Conservation (phyloP, 2,888 invertebrate genomes). For the Agrilus mali region DNA sequence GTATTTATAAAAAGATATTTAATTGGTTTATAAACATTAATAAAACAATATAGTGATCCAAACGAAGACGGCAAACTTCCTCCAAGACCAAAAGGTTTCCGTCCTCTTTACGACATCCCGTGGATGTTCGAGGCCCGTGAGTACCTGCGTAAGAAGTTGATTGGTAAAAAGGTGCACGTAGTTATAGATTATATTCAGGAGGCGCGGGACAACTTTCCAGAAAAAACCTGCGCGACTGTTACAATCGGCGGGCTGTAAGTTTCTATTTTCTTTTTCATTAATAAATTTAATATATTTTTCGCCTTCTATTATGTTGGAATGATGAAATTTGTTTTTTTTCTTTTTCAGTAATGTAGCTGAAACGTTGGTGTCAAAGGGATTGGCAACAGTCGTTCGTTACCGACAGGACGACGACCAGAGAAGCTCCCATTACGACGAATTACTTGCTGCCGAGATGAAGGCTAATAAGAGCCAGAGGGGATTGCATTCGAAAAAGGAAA, state of each 20-base stretch:
- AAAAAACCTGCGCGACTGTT: conserved; percentile 92
- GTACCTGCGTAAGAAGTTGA: conserved; percentile 86
- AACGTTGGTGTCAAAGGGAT: conserved; percentile 81
- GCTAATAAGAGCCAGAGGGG: conserved; percentile 78
- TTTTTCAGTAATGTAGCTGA: conserved; percentile 77
- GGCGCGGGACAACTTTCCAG: conserved; percentile 83
- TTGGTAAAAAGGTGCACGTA: conserved; percentile 89
- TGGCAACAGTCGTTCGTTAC: conserved; percentile 86
- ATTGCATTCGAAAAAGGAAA: conserved; percentile 80
- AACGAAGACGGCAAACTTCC: conserved; percentile 58
- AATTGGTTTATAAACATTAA: not conserved
- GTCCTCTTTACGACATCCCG: conserved; percentile 94
- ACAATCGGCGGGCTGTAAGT: conserved; percentile 64
- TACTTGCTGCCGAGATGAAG: conserved; percentile 85
- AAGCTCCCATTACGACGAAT: conserved; percentile 83
- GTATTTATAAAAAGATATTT: conserved; percentile 1
- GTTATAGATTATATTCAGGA: conserved; percentile 94
- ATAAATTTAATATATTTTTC: too few species aligned
- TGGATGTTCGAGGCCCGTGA: conserved; percentile 99
- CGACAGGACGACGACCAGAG: conserved; percentile 93
- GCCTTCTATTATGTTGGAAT: too few species aligned
- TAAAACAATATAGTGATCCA: conserved; percentile 28
- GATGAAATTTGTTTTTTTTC: not conserved
- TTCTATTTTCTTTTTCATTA: not conserved
- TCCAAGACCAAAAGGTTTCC: conserved; percentile 59